Evolutionary conservation across 35 echinoderm and acorn worm species (phyloP).

Genomic region (Ptychodera flava): DNA sequence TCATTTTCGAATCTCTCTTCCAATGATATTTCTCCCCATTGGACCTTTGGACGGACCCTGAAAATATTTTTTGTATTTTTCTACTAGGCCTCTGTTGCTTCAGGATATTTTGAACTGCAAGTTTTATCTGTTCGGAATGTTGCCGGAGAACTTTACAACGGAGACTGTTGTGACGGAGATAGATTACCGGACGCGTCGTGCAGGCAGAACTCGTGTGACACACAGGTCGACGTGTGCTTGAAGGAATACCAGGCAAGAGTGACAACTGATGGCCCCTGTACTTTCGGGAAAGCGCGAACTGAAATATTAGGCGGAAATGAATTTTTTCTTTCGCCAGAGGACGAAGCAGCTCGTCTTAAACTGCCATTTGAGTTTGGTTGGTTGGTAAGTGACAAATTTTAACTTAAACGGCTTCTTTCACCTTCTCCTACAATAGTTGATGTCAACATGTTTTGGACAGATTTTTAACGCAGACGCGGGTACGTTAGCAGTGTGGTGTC

Average conservation of each 20-base stretch:
- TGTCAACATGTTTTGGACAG: too few relatives aligned
- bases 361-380: not conserved
- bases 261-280: not conserved
- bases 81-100: not conserved
- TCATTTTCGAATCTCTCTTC: too few relatives aligned
- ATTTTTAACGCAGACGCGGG: too few relatives aligned
- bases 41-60: too few relatives aligned
- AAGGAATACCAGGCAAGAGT: not conserved
- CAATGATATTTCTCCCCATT: too few relatives aligned
- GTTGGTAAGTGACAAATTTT: not conserved
- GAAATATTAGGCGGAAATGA: not conserved
- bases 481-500: too few relatives aligned
- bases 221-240: not conserved
- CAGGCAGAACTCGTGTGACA: not conserved
- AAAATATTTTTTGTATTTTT: not conserved
- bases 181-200: not conserved
- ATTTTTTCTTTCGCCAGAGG: not conserved
- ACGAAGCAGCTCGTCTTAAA: not conserved
- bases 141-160: not conserved
- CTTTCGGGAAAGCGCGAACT: not conserved
- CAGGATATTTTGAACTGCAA: not conserved
- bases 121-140: not conserved
- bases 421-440: too few relatives aligned
- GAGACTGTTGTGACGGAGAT: not conserved
- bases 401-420: not conserved